phyloP scores from a whole-genome alignment of 2,797 vertebrate genomes.

The Microctenopoma steveboyesi region DNA sequence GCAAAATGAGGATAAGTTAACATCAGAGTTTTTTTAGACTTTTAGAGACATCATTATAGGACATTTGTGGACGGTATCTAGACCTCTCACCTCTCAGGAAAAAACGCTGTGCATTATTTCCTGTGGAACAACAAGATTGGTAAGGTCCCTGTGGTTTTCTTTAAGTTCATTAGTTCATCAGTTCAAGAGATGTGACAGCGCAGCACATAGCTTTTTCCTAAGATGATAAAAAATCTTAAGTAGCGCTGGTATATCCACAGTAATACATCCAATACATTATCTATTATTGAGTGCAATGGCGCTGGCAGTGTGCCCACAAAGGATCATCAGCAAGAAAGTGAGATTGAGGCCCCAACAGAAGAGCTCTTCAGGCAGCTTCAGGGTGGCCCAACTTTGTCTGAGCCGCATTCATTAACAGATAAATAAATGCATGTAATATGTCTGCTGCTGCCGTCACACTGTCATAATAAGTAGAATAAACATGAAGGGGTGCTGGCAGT shows the following conservation, averaged over 20 bases:
- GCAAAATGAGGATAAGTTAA: slow-evolving; percentile 47
- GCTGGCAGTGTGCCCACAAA: no score
- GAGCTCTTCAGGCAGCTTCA: no score
- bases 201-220: slow-evolving; percentile 43
- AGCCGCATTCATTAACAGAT: no score
- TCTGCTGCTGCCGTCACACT: no score
- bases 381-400: no score
- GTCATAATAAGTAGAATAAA: no score
- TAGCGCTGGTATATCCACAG: neutral
- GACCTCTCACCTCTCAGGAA: slow-evolving; percentile 63
- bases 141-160: slow-evolving; percentile 49
- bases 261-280: no score
- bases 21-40: slow-evolving; percentile 61
- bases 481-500: no score
- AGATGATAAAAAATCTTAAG: neutral
- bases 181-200: slow-evolving; percentile 45
- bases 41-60: slow-evolving; percentile 71
- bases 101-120: slow-evolving; percentile 57
- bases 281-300: no score
- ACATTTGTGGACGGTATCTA: slow-evolving; percentile 52
- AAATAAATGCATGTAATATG: no score
- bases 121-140: slow-evolving; percentile 48
- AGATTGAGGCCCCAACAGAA: no score
- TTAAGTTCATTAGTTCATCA: slow-evolving; percentile 62
- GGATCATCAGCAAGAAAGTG: no score